These are phyloP conservation scores for Anneissia japonica DNA, from an alignment of 35 echinoderm and acorn worm species.

Conservation along the genomic window DNA sequence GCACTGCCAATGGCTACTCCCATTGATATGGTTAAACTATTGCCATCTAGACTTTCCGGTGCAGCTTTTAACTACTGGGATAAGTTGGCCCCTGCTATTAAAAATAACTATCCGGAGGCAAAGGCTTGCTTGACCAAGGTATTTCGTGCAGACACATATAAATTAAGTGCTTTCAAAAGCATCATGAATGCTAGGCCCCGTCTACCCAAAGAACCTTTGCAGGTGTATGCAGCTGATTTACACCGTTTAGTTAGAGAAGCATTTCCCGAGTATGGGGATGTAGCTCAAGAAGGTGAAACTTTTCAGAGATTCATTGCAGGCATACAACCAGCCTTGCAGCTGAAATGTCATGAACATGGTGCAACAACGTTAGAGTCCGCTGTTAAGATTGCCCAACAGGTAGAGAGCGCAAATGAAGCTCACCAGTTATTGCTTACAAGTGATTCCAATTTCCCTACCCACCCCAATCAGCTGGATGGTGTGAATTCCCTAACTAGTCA, in stretches of 20 bases:
- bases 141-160: background rate
- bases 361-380: background rate
- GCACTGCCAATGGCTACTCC: background rate
- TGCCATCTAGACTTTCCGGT: conserved; percentile 12
- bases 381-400: background rate
- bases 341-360: conserved; percentile 31
- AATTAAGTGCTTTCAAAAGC: background rate
- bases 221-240: conserved; percentile 31
- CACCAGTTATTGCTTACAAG: background rate
- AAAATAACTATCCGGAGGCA: background rate
- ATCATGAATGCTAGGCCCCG: conserved; percentile 11
- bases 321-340: background rate
- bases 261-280: conserved; percentile 24
- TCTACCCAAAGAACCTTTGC: background rate
- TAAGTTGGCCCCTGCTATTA: background rate
- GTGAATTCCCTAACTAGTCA: background rate
- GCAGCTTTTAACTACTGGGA: conserved; percentile 38
- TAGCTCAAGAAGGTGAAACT: conserved; percentile 14
- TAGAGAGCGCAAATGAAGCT: conserved; percentile 14
- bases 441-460: background rate
- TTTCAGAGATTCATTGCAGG: conserved; percentile 20
- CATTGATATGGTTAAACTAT: conserved; percentile 11
- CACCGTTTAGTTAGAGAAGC: conserved; percentile 14
- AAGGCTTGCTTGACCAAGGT: background rate
- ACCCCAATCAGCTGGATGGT: background rate